phyloP scores from a whole-genome alignment of 2,888 invertebrate species.

The Callyntrura guangdongensis region DNA sequence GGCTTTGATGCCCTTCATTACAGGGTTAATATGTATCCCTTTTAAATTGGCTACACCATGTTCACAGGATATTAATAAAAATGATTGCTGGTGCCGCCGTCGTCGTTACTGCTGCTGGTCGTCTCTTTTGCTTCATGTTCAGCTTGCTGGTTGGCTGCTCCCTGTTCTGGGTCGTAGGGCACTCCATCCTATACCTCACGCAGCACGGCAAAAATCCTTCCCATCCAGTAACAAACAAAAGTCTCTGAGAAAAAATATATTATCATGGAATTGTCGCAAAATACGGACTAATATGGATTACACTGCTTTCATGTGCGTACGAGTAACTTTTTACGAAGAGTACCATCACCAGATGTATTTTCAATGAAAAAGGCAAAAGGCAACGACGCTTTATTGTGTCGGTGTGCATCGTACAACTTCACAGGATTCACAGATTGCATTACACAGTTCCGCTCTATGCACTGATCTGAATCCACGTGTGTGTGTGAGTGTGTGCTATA shows the following conservation, averaged over 20 bases:
- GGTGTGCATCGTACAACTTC: slow-evolving; percentile 9
- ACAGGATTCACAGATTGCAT: neutral
- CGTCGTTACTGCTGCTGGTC: neutral
- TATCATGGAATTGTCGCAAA: slow-evolving; percentile 56
- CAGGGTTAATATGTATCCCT: slow-evolving; percentile 72
- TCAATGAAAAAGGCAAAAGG: too few relatives aligned
- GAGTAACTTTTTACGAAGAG: too few relatives aligned
- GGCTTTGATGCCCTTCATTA: slow-evolving; percentile 80
- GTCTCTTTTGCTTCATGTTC: slow-evolving; percentile 51
- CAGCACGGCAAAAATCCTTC: slow-evolving; percentile 50
- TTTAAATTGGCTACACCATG: slow-evolving; percentile 70
- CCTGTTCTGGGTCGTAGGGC: slow-evolving; percentile 60
- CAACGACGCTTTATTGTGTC: neutral
- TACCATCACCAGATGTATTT: too few relatives aligned
- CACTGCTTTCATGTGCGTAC: slow-evolving; percentile 12
- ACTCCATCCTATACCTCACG: slow-evolving; percentile 14
- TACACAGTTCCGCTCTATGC: slow-evolving; percentile 37
- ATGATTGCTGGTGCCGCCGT: slow-evolving; percentile 57
- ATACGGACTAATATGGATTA: slow-evolving; percentile 25
- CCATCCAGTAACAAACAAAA: slow-evolving; percentile 14
- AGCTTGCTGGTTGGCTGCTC: slow-evolving; percentile 77
- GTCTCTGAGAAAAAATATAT: slow-evolving; percentile 54
- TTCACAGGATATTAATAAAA: slow-evolving; percentile 79
- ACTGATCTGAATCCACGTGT: slow-evolving; percentile 37
- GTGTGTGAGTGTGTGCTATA: neutral